Evolutionary conservation across 2,888 invertebrate species (phyloP).

Genomic region (Cheilosia urbana): DNA sequence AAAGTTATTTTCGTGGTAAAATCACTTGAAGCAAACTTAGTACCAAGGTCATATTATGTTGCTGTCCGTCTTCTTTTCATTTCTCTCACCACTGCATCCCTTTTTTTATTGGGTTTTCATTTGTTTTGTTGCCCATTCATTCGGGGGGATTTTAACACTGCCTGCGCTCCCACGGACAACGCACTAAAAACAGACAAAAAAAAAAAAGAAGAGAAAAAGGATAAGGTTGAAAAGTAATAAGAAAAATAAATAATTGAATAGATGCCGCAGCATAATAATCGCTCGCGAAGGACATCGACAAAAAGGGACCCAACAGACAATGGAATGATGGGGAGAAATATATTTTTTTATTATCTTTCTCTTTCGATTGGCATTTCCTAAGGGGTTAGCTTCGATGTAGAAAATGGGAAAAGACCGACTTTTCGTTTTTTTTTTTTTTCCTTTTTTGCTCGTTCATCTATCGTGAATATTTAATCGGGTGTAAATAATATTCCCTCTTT

Average conservation of each 20-base stretch:
- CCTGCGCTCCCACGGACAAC: slow-evolving; percentile 7
- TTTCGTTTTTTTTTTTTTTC: neutral
- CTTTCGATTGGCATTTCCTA: slow-evolving; percentile 27
- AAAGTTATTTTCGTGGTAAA: slow-evolving; percentile 67
- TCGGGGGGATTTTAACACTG: slow-evolving; percentile 13
- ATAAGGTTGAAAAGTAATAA: slow-evolving; percentile 62
- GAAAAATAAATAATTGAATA: slow-evolving; percentile 76
- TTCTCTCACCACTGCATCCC: slow-evolving; percentile 14
- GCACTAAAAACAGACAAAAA: slow-evolving; percentile 14
- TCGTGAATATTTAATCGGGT: slow-evolving; percentile 74
- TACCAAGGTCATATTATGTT: slow-evolving; percentile 65
- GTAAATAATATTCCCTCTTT: slow-evolving; percentile 65
- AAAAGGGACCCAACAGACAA: slow-evolving; percentile 12
- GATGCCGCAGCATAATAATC: slow-evolving; percentile 65
- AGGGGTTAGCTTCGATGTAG: slow-evolving; percentile 43
- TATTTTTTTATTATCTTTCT: slow-evolving; percentile 42
- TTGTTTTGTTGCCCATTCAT: slow-evolving; percentile 15
- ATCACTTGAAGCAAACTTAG: slow-evolving; percentile 69
- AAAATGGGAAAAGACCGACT: slow-evolving; percentile 11
- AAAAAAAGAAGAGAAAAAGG: neutral
- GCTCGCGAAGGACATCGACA: slow-evolving; percentile 49
- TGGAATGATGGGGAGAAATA: slow-evolving; percentile 2
- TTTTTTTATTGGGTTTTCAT: slow-evolving; percentile 33
- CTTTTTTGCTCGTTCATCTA: slow-evolving; percentile 64
- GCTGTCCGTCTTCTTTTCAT: slow-evolving; percentile 4